Evolutionary conservation across 2,113 vertebrate species (phyloP), one percentile per base, ranked within the genome.

Genomic region (Catharus bicknelli): DNA sequence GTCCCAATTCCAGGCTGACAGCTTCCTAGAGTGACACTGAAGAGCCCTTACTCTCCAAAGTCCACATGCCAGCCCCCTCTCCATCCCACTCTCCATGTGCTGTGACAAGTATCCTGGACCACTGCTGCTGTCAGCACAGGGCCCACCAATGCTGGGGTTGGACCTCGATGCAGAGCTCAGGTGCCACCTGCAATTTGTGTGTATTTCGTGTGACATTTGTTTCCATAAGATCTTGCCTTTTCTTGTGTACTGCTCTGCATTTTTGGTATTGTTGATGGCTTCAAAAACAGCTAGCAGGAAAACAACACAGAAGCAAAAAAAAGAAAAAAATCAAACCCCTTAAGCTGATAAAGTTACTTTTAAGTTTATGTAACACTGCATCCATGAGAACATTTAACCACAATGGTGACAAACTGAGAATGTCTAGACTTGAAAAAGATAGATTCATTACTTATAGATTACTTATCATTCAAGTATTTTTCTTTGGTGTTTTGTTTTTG

Each of bases 11-110:
- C 61, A 75, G 68, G n/a, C 38, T n/a, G 42, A 23, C 0, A 0
- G 26, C 47, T 91, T 85, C 58, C 32, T 74, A n/a, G n/a, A 6
- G 7, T 17, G 55, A 17, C 1, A 1, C 26, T 51, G 59, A 53
- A 63, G 48, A 76, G 45, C 13, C 15, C 4, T 40, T n/a, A 23
- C 7, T 12, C 1, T 32, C 19, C 40, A 45, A 84, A 82, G 13
- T 1, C 17, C 55, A 30, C 23, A 6, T 0, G 2, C 15, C 5
- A 1, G 3, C 8, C 13, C 7, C 1, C 2, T 30, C 29, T 68
- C 45, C 68, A 51, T 66, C 69, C 30, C 55, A 26, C 22, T 8
- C 8, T 62, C 22, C 69, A 29, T 0, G 0, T 30, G 14, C 2
- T 1, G 16, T 36, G n/a, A 62, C 38, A 78, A 74, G 23, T 16